Evolutionary conservation across 2,888 invertebrate genomes (phyloP).

Genomic region (Agrotis puta): DNA sequence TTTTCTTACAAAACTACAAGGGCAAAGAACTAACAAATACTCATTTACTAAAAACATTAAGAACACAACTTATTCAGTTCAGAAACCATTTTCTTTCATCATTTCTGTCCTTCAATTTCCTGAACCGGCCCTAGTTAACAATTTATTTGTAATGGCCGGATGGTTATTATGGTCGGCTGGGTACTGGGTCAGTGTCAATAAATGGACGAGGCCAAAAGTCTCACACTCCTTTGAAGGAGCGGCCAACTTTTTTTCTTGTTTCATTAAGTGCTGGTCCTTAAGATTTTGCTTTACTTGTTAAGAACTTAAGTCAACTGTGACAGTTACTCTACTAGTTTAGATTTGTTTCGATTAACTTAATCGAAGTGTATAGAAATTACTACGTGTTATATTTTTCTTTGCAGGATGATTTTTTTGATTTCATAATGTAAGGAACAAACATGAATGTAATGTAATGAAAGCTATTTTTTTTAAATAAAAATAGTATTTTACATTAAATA

Average conservation of each 20-base stretch:
- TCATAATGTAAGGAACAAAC: too few species aligned
- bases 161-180: slow-evolving; percentile 19
- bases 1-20: neutral
- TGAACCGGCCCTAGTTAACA: slow-evolving; percentile 19
- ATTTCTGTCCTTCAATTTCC: slow-evolving; percentile 35
- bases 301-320: neutral
- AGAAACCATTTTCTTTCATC: slow-evolving; percentile 22
- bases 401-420: too few species aligned
- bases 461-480: too few species aligned
- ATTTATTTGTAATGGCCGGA: slow-evolving; percentile 47
- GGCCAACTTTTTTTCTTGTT: neutral
- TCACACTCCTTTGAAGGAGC: slow-evolving; percentile 2
- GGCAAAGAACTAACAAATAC: neutral
- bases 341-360: too few species aligned
- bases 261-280: neutral
- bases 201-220: slow-evolving; percentile 24
- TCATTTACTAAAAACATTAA: neutral
- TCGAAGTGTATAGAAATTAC: too few species aligned
- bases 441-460: too few species aligned
- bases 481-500: too few species aligned
- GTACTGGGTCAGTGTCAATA: slow-evolving; percentile 28
- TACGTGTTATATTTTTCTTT: too few species aligned
- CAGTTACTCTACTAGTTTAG: too few species aligned
- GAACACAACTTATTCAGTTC: slow-evolving; percentile 18
- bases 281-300: neutral